These are phyloP conservation scores for Coelinius sp. DNA, from an alignment of 2,888 invertebrate species.

Conservation along the genomic window DNA sequence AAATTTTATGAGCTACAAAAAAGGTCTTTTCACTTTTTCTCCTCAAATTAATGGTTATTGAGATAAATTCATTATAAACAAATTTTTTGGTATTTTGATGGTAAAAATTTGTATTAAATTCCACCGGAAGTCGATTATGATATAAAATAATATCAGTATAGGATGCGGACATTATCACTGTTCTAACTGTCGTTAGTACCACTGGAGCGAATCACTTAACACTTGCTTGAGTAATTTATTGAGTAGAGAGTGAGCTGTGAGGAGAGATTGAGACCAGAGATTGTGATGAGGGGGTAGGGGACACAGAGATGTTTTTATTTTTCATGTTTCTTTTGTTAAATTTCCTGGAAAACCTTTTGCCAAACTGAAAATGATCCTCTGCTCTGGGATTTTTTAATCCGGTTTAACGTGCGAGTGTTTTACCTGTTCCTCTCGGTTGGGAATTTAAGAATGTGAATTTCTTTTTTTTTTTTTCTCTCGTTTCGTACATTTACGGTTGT, in stretches of 20 bases:
- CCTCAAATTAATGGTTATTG: too few species aligned
- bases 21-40: too few species aligned
- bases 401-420: conserved; percentile 1
- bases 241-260: not conserved
- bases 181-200: not conserved
- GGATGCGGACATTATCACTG: conserved; percentile 12
- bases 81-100: not conserved
- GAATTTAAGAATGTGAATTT: not conserved
- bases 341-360: conserved; percentile 13
- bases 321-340: conserved; percentile 2
- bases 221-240: conserved; percentile 24
- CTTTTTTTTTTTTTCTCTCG: not conserved
- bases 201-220: conserved; percentile 22
- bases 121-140: not conserved
- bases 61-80: too few species aligned
- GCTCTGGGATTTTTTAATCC: not conserved
- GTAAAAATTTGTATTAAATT: not conserved
- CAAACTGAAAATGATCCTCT: conserved; percentile 4
- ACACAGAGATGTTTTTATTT: not conserved
- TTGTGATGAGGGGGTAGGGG: not conserved
- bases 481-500: not conserved
- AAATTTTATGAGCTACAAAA: too few species aligned
- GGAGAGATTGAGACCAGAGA: conserved; percentile 16
- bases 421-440: conserved; percentile 4
- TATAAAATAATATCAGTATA: conserved; percentile 16